A percentile compares a stretch with the other conserved stretches of the same genome.
Evolutionary conservation across 2,888 invertebrate species (phyloP).

Genomic region (Calliopum simillimum): DNA sequence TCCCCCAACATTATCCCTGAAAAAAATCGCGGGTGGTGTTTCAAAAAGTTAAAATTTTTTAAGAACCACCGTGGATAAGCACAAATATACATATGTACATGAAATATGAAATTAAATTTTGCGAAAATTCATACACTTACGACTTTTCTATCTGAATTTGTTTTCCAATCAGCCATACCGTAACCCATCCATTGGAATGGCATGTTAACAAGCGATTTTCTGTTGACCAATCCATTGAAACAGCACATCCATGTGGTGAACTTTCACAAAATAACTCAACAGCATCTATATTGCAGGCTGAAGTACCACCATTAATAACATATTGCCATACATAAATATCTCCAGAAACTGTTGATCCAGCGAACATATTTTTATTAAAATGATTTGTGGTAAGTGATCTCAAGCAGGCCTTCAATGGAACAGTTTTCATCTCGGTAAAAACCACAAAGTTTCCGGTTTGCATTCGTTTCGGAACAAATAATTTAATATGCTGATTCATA

Average conservation of each 20-base stretch:
- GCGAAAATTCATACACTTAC: slow-evolving; percentile 1
- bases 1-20: too few relatives aligned
- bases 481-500: slow-evolving; percentile 57
- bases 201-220: slow-evolving; percentile 58
- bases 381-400: slow-evolving; percentile 60
- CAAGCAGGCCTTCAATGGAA: slow-evolving; percentile 62
- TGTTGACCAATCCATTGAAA: slow-evolving; percentile 62
- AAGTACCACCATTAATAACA: slow-evolving; percentile 33
- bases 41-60: too few relatives aligned
- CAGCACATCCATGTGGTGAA: slow-evolving; percentile 57
- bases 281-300: slow-evolving; percentile 48
- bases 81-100: too few relatives aligned
- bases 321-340: slow-evolving; percentile 64
- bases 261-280: slow-evolving; percentile 56
- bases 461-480: slow-evolving; percentile 61
- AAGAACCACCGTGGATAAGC: too few relatives aligned
- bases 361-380: slow-evolving; percentile 62
- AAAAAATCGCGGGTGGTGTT: too few relatives aligned
- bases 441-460: slow-evolving; percentile 54
- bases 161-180: slow-evolving; percentile 57
- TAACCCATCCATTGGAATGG: slow-evolving; percentile 61
- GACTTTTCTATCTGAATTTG: slow-evolving; percentile 33
- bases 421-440: slow-evolving; percentile 54
- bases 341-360: slow-evolving; percentile 63
- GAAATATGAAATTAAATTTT: not conserved